Percentiles rank a stretch among this genome's conserved stretches.
Evolutionary conservation across 2,113 vertebrate genomes (phyloP).

Genomic region (Callospermophilus lateralis): DNA sequence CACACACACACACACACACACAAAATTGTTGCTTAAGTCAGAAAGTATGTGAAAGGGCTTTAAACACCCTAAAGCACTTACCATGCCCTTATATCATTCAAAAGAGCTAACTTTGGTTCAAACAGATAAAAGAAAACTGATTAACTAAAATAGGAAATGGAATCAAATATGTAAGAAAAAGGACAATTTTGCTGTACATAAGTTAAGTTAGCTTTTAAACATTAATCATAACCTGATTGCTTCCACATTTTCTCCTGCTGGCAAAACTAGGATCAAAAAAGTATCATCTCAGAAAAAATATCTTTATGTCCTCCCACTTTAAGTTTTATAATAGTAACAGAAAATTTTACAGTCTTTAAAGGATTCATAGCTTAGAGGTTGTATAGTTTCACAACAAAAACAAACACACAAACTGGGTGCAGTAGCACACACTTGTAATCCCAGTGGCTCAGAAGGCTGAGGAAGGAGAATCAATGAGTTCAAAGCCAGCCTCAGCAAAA

Average conservation of each 20-base stretch:
- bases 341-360: slow-evolving; percentile 49
- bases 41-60: slow-evolving; percentile 23
- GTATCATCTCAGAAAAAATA: background rate
- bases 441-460: too few relatives aligned
- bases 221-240: background rate
- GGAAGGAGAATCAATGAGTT: too few relatives aligned
- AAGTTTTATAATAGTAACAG: slow-evolving; percentile 25
- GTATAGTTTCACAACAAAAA: slow-evolving; percentile 32
- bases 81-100: slow-evolving; percentile 17
- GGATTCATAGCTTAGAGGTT: background rate
- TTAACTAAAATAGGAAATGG: slow-evolving; percentile 8
- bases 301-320: background rate
- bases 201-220: slow-evolving; percentile 28
- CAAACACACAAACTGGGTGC: background rate
- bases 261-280: slow-evolving; percentile 17
- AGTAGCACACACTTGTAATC: too few relatives aligned
- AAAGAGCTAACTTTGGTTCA: slow-evolving; percentile 6
- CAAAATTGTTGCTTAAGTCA: background rate
- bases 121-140: slow-evolving; percentile 47
- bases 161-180: background rate
- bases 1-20: too few relatives aligned
- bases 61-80: background rate
- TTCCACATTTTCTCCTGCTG: background rate
- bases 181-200: background rate
- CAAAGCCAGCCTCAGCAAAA: too few relatives aligned